Base-by-base conservation (phyloP, 2,888 invertebrate species). In the Andrena fulva region DNA sequence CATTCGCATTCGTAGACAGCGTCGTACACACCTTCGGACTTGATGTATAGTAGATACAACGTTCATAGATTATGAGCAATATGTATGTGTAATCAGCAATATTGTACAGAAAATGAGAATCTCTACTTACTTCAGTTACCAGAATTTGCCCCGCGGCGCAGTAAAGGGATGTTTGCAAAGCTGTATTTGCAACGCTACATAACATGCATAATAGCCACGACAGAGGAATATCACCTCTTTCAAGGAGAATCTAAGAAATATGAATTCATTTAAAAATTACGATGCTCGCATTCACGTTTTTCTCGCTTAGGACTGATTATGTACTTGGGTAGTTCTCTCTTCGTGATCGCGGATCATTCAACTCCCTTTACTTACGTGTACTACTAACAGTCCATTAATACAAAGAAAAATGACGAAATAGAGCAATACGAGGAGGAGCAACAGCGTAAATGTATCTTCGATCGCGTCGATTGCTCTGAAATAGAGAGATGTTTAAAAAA, bases 61-160 rank as follows among this genome's bases (percentile, higher is more conserved):
- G 12, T 42, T 42, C 16, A 5, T 4, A 16, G 42, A 16, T 42
- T 12, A 67, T 20, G 8, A 27, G 33, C 16, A 16, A 42, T 1
- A 42, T 16, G 42, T 42, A 4, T 16, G 42, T 42, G 16, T 4
- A 42, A 42, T 42, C 42, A 4, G 1, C 42, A 42, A 16, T 16
- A 42, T 42, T 4, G 16, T n/a, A n/a, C 7, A 2, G 0, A 20
- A 72, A 33, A 12, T 6, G 12, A 42, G 4, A 12, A 20, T 59
- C 16, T 66, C 3, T 2, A 60, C 54, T 62, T 85, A 84, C 80
- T 56, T 75, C 56, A 16, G 20, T 67, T 29, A 64, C 54, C 24
- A 80, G 50, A 74, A 71, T 56, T 59, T 84, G 80, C 48, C 80
- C 84, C 6, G 66, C 54, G 10, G 54, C n/a, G 20, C 76, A 84